Evolutionary conservation across 2,888 invertebrate genomes (phyloP).

Genomic region (Tupiocoris notatus): DNA sequence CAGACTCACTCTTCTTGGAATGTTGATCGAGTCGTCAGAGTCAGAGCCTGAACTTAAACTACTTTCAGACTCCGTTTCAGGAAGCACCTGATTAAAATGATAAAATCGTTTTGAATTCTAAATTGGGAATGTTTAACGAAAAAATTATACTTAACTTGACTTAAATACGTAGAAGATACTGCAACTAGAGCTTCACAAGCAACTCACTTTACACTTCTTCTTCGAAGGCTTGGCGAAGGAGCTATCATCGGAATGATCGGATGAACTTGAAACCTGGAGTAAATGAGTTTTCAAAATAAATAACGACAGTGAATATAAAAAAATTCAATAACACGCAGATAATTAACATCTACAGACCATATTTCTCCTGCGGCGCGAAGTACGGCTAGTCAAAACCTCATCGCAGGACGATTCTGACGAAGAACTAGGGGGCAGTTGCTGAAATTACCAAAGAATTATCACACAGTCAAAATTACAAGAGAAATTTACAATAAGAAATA

Average conservation of each 20-base stretch:
- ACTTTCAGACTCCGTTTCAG: slow-evolving; percentile 4
- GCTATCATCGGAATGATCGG: slow-evolving; percentile 27
- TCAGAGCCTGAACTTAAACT: background rate
- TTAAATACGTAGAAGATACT: background rate
- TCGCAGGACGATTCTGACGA: background rate
- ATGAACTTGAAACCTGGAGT: slow-evolving; percentile 29
- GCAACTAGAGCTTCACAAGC: too few relatives aligned
- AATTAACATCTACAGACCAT: background rate
- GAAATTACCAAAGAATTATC: background rate
- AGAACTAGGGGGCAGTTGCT: background rate
- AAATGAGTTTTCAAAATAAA: background rate
- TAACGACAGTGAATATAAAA: background rate
- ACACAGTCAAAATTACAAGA: too few relatives aligned
- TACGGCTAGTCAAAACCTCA: background rate
- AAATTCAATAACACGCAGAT: background rate
- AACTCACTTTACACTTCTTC: slow-evolving; percentile 34
- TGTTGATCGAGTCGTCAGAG: background rate
- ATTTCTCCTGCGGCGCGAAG: background rate
- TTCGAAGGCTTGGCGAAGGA: slow-evolving; percentile 5
- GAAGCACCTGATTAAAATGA: slow-evolving; percentile 7
- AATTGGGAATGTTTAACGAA: background rate
- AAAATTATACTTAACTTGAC: background rate
- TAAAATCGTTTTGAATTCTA: background rate
- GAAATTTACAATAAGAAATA: too few relatives aligned
- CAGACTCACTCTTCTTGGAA: too few relatives aligned